Base-by-base conservation (phyloP, 2,888 invertebrate species). In the Ennomos fuscantarius region DNA sequence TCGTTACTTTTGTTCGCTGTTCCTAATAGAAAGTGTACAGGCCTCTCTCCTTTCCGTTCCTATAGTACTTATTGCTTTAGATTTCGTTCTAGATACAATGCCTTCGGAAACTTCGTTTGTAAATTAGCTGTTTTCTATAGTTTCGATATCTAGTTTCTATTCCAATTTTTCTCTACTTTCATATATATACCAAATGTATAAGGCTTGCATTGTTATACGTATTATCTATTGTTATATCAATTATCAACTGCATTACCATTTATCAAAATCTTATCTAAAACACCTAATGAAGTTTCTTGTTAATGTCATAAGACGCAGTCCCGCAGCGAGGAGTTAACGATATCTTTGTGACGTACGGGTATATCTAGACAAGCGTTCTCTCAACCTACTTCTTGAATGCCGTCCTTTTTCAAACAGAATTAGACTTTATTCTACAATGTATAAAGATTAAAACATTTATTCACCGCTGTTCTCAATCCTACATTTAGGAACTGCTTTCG, bases 381-480 rank as follows among this genome's bases (percentile, higher is more conserved):
- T 89, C 89, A 90, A 89, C 91, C 90, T 89, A 90, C 89, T 87
- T 90, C 81, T 84, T 84, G 83, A 89, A 89, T 89, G 88, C 76
- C 85, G 84, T 66, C 58, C 70, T 70, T 67, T 70, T 70, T 73
- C 79, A 80, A 72, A 72, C 81, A 73, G 84, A 85, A 84, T 74
- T 74, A 74, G 66, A 86, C 89, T 79, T 81, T 89, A 89, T 80
- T 63, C 53, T 65, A 69, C 69, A 78, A 69, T 59, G 37, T 56
- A 68, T 81, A 87, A 82, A 86, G 86, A 84, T 83, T 84, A 84
- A 83, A 84, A 77, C 73, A 74, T 79, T 79, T 73, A 73, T 76
- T 76, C 73, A 72, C 74, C 60, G 71, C 65, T 82, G 87, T 86
- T 87, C 86, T 87, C 86, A 86, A 87, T 87, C 86, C 81, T 82